Evolutionary conservation across 2,113 vertebrate genomes (phyloP).

Genomic region (Peromyscus californicus): DNA sequence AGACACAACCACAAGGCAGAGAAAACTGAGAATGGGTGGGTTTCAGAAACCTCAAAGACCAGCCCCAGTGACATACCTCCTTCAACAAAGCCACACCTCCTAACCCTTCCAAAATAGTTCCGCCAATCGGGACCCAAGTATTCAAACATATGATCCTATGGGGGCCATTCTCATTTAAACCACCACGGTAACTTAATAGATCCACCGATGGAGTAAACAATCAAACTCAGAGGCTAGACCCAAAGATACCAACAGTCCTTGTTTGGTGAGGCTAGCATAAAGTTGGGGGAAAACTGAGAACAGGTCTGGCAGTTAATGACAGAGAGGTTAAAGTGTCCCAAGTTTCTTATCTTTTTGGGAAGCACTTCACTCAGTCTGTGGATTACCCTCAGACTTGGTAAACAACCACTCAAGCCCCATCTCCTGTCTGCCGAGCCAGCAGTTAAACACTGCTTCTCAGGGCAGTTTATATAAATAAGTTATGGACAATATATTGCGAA

Average conservation of each 20-base stretch:
- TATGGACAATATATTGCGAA: constrained; percentile 81
- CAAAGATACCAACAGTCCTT: neutral
- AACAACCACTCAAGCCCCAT: neutral
- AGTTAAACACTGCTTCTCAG: constrained; percentile 69
- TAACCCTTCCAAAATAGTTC: neutral
- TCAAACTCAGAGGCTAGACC: neutral
- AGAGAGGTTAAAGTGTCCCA: neutral
- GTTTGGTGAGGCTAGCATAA: neutral
- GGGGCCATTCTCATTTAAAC: neutral
- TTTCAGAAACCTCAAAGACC: neutral
- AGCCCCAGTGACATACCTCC: neutral
- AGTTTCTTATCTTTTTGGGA: neutral
- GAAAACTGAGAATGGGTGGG: neutral
- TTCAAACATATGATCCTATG: neutral
- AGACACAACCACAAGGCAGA: neutral
- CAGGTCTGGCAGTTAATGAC: neutral
- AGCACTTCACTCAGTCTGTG: neutral
- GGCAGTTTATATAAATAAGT: constrained; percentile 82
- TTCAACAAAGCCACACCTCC: neutral
- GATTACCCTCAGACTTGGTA: neutral
- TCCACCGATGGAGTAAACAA: neutral
- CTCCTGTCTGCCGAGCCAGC: constrained; percentile 45
- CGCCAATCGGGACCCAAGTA: neutral
- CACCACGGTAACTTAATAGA: neutral
- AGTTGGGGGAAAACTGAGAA: neutral